Evolutionary conservation across 2,113 vertebrate species (phyloP).

Genomic region (Paramisgurnus dabryanus): DNA sequence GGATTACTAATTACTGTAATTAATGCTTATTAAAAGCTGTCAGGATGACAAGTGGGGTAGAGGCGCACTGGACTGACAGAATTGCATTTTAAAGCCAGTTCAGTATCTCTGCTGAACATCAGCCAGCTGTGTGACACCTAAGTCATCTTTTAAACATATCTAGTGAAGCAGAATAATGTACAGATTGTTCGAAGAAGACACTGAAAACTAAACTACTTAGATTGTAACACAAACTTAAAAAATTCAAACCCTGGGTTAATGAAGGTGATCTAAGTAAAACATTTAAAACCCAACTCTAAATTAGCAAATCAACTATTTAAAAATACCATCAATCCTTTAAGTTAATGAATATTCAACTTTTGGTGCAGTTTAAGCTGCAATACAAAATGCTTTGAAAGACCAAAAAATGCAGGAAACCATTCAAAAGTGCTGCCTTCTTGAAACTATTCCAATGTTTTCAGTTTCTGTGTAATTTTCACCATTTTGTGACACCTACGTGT

Average conservation of each 20-base stretch:
- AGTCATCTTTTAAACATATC: not conserved
- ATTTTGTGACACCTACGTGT: not conserved
- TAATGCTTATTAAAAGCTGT: slow-evolving; percentile 51
- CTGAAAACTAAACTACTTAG: not conserved
- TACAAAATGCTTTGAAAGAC: not conserved
- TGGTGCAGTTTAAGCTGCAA: not conserved
- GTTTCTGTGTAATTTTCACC: not conserved
- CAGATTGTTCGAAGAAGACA: not conserved
- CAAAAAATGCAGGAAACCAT: too few relatives aligned
- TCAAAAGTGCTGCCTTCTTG: too few relatives aligned
- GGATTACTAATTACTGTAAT: slow-evolving; percentile 51
- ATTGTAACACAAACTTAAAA: too few relatives aligned
- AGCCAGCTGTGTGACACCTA: not conserved
- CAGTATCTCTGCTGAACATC: not conserved
- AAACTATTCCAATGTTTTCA: not conserved
- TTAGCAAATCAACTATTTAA: not conserved
- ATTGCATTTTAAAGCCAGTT: not conserved
- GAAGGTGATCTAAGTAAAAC: not conserved
- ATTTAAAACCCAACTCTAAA: not conserved
- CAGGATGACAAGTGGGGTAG: slow-evolving; percentile 37
- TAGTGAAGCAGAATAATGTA: not conserved
- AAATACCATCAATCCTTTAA: not conserved
- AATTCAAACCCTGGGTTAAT: too few relatives aligned
- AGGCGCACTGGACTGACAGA: not conserved
- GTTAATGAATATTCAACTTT: not conserved